Base-by-base conservation (phyloP, 2,113 vertebrate species). In the Mugil cephalus region DNA sequence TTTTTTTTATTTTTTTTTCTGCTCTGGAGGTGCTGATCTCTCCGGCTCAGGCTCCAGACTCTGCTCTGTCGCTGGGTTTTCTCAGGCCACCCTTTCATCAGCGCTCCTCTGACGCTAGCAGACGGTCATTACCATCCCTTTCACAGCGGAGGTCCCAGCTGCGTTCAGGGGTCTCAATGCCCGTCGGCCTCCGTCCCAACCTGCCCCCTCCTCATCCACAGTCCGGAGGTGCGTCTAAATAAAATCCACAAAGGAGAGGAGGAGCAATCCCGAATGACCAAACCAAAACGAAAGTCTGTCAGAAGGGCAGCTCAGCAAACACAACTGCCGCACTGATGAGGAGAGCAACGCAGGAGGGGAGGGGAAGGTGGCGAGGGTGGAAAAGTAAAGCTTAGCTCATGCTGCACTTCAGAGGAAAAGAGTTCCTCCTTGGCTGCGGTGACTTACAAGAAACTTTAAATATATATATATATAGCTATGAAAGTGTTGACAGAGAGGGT, bases 111-210 rank as follows among this genome's bases (percentile, higher is more conserved):
- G 86, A 84, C 75, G 60, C 76, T 61, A 78, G 62, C 75, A 82
- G 77, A 83, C 80, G 66, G 83, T 85, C 83, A 86, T 89, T 89
- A 87, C 64, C 85, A 83, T 90, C 69, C 85, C 82, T 88, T 89
- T 87, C 89, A 86, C 80, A 83, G 63, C 38, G 8, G 51, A 73
- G 67, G 77, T 79, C 87, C 79, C 79, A 80, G 85, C 81, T 91
- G 88, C 65, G 66, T 70, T 71, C 47, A 67, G 51, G 71, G 67
- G 77, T 72, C 78, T 74, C n/a, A 70, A 76, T 69, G 74, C 74
- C 66, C 77, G 36, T 62, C 79, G 66, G 77, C 77, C 79, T 80
- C 84, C 82, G 77, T 73, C 61, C 74, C 68, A 55, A 53, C 80
- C 69, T 74, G 46, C 69, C 76, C 59, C 65, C 55, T 65, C 62